These are phyloP conservation scores for Parotocinclus haroldoi DNA, from an alignment of 2,797 vertebrate genomes.

Conservation along the genomic window DNA sequence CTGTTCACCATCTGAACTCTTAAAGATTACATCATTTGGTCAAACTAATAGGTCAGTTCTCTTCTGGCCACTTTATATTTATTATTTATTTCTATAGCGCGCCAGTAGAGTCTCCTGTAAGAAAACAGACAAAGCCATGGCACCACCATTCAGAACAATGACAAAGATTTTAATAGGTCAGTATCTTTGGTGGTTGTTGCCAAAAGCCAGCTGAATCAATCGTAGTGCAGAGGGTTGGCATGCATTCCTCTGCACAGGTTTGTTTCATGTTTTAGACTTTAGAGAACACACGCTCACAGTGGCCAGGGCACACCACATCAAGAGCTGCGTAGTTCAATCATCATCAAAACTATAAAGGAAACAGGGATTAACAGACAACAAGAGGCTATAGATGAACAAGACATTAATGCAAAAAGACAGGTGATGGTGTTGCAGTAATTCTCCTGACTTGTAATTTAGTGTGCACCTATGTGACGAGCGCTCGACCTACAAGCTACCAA, in stretches of 20 bases:
- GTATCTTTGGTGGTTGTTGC: slow-evolving; percentile 11
- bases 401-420: slow-evolving; percentile 48
- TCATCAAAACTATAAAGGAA: slow-evolving; percentile 62
- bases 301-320: slow-evolving; percentile 68
- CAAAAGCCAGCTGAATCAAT: slow-evolving; percentile 22
- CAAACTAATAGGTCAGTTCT: slow-evolving; percentile 23
- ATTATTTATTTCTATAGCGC: neutral
- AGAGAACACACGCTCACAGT: slow-evolving; percentile 52
- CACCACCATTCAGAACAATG: slow-evolving; percentile 7
- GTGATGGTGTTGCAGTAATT: slow-evolving; percentile 34
- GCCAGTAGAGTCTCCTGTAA: neutral
- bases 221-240: slow-evolving; percentile 10
- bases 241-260: neutral
- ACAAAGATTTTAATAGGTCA: slow-evolving; percentile 26
- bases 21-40: slow-evolving; percentile 37
- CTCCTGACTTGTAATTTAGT: slow-evolving; percentile 19
- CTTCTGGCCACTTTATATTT: slow-evolving; percentile 5
- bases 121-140: slow-evolving; percentile 36
- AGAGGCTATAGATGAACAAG: slow-evolving; percentile 53
- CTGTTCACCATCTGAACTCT: neutral
- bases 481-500: slow-evolving; percentile 3
- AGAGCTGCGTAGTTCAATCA: slow-evolving; percentile 64
- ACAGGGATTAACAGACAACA: slow-evolving; percentile 51
- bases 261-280: slow-evolving; percentile 50
- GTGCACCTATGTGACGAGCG: neutral